These are phyloP conservation scores for Canis aureus DNA, from an alignment of 2,113 vertebrate genomes.

Conservation along the genomic window DNA sequence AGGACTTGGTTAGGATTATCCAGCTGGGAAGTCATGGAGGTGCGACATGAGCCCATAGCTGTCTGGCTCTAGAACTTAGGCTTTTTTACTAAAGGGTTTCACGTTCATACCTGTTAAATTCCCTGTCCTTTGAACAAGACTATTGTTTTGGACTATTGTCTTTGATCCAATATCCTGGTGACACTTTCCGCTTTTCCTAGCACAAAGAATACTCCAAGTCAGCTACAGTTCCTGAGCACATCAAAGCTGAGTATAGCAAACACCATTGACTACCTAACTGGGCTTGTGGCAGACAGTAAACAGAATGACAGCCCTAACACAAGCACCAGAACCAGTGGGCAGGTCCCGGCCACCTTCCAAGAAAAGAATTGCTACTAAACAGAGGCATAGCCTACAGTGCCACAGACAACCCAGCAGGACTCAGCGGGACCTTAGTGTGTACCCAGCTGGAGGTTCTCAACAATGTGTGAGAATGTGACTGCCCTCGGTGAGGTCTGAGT, in stretches of 20 bases:
- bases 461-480: background rate
- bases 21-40: background rate
- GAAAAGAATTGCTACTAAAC: background rate
- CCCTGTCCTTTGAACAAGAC: background rate
- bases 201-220: background rate
- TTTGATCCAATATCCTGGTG: conserved; percentile 39
- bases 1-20: background rate
- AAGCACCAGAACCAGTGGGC: background rate
- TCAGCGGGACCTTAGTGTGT: background rate
- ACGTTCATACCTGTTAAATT: background rate
- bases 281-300: conserved; percentile 11
- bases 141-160: conserved; percentile 14
- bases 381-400: background rate
- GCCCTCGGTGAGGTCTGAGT: background rate
- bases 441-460: background rate
- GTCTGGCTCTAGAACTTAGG: background rate
- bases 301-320: conserved; percentile 1
- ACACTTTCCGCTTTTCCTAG: conserved; percentile 21
- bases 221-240: background rate
- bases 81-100: background rate
- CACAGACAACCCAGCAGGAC: background rate
- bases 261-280: background rate
- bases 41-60: background rate
- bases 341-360: background rate
- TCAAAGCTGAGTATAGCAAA: background rate